These are phyloP conservation scores for Drosophila cognata DNA, from an alignment of 2,888 invertebrate genomes.

Conservation along the genomic window DNA sequence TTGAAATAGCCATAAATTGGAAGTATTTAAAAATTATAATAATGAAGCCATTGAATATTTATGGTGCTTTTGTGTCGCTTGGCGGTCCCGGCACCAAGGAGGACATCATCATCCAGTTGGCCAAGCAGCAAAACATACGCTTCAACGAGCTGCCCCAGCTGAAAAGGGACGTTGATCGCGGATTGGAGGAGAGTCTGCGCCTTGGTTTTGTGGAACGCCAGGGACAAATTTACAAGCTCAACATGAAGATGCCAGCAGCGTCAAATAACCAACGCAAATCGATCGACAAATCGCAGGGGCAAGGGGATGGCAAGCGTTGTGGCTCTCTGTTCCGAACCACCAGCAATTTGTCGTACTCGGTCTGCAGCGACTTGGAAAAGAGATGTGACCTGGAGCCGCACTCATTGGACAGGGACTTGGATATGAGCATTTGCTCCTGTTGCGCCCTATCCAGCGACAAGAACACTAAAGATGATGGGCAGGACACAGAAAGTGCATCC, in stretches of 20 bases:
- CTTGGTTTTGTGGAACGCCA: constrained; percentile 38
- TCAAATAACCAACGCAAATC: background rate
- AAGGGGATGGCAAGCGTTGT: constrained; percentile 29
- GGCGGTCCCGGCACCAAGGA: constrained; percentile 37
- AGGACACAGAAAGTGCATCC: background rate
- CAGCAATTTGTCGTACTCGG: constrained; percentile 12
- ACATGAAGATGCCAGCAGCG: background rate
- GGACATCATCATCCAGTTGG: constrained; percentile 50
- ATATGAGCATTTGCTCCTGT: constrained; percentile 23
- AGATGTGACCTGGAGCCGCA: background rate
- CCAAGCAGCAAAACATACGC: constrained; percentile 45
- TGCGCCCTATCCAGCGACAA: constrained; percentile 29
- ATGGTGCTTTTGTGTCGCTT: constrained; percentile 25
- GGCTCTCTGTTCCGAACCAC: constrained; percentile 1
- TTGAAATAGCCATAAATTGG: constrained; percentile 20
- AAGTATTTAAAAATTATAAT: constrained; percentile 6
- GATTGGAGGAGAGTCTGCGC: constrained; percentile 28
- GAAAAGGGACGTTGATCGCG: constrained; percentile 40
- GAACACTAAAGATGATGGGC: constrained; percentile 1
- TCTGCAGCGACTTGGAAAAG: constrained; percentile 3
- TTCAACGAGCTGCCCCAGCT: constrained; percentile 45
- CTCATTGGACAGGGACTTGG: background rate
- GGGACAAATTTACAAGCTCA: constrained; percentile 26
- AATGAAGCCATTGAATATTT: constrained; percentile 46
- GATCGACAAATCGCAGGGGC: background rate